Evolutionary conservation across 37 sponge, comb jelly and placozoan species (phyloP).

Genomic region (Geodia barretti): DNA sequence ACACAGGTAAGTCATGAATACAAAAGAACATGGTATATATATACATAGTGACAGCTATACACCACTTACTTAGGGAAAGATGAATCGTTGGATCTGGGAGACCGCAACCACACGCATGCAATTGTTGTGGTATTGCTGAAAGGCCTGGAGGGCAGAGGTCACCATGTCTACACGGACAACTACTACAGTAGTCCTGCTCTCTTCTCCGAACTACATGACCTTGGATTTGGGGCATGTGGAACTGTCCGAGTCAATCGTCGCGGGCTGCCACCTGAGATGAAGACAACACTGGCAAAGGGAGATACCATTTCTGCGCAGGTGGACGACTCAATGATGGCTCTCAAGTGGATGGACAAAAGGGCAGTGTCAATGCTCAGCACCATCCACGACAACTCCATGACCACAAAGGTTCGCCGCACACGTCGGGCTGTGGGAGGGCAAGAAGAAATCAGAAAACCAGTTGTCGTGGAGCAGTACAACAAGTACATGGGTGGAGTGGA

Average conservation of each 20-base stretch:
- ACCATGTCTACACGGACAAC: conserved; percentile 50
- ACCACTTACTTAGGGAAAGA: too few species aligned
- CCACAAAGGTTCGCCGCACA: not conserved
- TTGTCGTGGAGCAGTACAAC: conserved; percentile 15
- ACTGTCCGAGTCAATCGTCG: conserved; percentile 16
- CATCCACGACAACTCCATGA: conserved; percentile 3
- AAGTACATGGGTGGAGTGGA: conserved; percentile 37
- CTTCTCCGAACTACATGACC: not conserved
- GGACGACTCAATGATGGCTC: conserved; percentile 2
- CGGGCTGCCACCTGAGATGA: conserved; percentile 10
- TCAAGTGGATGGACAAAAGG: conserved; percentile 37
- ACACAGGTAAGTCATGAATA: too few species aligned
- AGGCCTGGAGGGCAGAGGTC: conserved; percentile 1
- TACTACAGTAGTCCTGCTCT: conserved; percentile 46
- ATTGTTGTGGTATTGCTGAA: not conserved
- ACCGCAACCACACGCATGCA: conserved; percentile 19
- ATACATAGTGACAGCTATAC: too few species aligned
- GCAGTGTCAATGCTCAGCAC: conserved; percentile 16
- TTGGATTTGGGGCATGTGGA: conserved; percentile 28
- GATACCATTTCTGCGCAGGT: not conserved
- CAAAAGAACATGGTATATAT: too few species aligned
- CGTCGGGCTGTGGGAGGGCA: not conserved
- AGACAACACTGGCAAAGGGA: conserved; percentile 17
- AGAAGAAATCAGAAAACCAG: conserved; percentile 12
- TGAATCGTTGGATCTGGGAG: conserved; percentile 4